phyloP scores from a whole-genome alignment of 2,888 invertebrate genomes.

The Morpho deidamia region DNA sequence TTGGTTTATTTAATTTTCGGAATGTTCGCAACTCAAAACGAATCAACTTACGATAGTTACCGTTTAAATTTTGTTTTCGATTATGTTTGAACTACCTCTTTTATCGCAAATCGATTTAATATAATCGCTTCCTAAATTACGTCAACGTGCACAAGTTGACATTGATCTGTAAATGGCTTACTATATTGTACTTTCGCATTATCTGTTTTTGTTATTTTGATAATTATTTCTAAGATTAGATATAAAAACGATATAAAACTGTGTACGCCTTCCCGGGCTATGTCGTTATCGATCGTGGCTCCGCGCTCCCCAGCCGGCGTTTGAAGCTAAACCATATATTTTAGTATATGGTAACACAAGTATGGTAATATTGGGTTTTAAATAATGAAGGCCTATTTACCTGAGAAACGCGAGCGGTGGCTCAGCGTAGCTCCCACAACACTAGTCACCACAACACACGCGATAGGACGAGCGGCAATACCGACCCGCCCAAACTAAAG shows the following conservation, averaged over 20 bases:
- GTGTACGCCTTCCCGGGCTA: constrained; percentile 44
- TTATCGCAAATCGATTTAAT: constrained; percentile 22
- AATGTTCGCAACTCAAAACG: not conserved
- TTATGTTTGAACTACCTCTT: constrained; percentile 15
- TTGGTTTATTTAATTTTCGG: too few species aligned
- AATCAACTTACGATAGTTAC: too few species aligned
- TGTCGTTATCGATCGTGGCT: constrained; percentile 72
- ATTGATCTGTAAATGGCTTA: not conserved
- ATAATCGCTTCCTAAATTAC: constrained; percentile 15
- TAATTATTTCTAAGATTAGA: constrained; percentile 6
- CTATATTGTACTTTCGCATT: not conserved
- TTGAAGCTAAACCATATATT: constrained; percentile 31
- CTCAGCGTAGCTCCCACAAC: constrained; percentile 57
- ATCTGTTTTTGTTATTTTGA: not conserved
- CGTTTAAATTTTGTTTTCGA: not conserved
- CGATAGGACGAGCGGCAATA: constrained; percentile 61
- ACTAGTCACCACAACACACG: constrained; percentile 65
- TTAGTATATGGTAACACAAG: constrained; percentile 43
- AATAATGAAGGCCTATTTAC: constrained; percentile 38
- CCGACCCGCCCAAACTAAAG: constrained; percentile 59
- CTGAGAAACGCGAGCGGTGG: constrained; percentile 47
- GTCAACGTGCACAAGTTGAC: constrained; percentile 4
- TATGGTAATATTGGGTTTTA: constrained; percentile 21
- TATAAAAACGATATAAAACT: constrained; percentile 19
- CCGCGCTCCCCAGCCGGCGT: constrained; percentile 51